Conservation (phyloP, 2,113 vertebrate species). For the Entomyzon cyanotis region DNA sequence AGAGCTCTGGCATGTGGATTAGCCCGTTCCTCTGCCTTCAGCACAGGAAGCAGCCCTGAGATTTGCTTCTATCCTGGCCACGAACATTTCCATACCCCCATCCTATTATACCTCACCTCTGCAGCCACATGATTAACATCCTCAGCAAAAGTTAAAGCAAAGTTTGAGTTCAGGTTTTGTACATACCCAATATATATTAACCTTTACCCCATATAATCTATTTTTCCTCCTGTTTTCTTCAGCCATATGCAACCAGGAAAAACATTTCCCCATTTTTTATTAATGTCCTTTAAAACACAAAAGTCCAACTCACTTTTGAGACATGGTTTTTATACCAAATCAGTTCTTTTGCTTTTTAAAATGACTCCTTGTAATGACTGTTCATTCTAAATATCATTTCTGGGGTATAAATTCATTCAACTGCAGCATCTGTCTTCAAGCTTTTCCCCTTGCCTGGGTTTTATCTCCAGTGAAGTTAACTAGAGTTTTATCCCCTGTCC, state of each 20-base stretch:
- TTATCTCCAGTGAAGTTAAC: background rate
- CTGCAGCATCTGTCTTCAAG: background rate
- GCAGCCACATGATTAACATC: constrained; percentile 29
- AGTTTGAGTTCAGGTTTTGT: background rate
- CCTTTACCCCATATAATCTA: background rate
- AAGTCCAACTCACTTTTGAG: background rate
- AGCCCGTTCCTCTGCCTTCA: constrained; percentile 55
- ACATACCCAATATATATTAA: background rate
- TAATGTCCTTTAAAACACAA: background rate
- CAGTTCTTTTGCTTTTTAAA: background rate
- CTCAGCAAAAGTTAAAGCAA: constrained; percentile 3
- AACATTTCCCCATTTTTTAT: background rate
- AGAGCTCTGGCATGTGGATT: constrained; percentile 51
- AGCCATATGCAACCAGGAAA: background rate
- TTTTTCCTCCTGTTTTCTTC: background rate
- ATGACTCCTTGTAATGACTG: background rate
- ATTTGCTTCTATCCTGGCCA: background rate
- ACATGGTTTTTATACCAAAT: background rate
- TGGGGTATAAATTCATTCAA: background rate
- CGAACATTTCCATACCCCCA: constrained; percentile 21
- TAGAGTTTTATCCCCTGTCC: background rate
- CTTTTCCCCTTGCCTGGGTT: background rate
- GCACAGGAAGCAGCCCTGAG: background rate
- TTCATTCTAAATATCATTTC: background rate
- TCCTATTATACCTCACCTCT: constrained; percentile 18